Evolutionary conservation across 2,797 vertebrate genomes (phyloP).

Genomic region (Smutsia temminckii): DNA sequence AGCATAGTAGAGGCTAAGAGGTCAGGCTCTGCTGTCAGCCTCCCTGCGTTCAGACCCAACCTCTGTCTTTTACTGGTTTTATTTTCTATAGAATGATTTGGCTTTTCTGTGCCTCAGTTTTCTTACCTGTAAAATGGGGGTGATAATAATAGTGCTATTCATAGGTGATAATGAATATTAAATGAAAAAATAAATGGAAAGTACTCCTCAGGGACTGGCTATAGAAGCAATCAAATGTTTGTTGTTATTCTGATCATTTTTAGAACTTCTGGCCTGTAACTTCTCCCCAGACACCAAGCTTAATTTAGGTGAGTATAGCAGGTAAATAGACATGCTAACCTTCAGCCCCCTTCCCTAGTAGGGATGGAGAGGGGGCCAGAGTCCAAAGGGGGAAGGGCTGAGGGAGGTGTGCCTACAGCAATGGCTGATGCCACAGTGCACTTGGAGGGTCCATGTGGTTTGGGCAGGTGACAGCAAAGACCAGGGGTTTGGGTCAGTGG

Average conservation of each 20-base stretch:
- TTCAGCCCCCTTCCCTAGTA: not conserved
- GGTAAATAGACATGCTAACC: not conserved
- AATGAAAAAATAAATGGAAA: slow-evolving; percentile 13
- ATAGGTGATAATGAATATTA: not conserved
- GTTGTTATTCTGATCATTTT: not conserved
- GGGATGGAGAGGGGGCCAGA: not conserved
- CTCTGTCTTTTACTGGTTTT: not conserved
- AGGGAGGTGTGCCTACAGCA: not conserved
- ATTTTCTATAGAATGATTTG: not conserved
- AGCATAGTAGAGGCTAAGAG: not conserved
- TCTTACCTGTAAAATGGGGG: not conserved
- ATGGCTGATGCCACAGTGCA: not conserved
- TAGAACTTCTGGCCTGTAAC: not conserved
- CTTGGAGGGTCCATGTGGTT: not conserved
- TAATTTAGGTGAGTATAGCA: not conserved
- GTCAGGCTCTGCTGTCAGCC: not conserved
- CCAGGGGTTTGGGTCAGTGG: not conserved
- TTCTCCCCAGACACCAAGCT: not conserved
- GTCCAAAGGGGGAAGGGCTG: not conserved
- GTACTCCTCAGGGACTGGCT: not conserved
- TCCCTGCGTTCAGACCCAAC: not conserved
- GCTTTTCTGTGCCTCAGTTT: not conserved
- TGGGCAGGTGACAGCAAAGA: not conserved
- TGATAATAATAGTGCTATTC: not conserved
- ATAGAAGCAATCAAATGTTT: not conserved